These are phyloP conservation scores for Drosophila recens DNA, from an alignment of 2,888 invertebrate genomes.

Conservation along the genomic window DNA sequence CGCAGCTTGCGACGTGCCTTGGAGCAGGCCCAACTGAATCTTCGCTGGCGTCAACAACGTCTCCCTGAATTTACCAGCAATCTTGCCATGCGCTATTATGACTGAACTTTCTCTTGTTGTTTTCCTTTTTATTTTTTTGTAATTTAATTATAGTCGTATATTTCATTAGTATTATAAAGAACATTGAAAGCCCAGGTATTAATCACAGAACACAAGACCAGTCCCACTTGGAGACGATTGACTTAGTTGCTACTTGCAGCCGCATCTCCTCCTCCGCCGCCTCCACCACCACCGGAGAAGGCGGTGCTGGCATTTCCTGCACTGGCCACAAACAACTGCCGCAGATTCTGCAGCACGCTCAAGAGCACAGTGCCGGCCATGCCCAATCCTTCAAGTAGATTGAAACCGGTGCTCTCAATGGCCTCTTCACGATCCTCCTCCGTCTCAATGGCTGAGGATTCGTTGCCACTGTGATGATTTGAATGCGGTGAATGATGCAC, in stretches of 20 bases:
- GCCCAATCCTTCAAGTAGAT: slow-evolving; percentile 81
- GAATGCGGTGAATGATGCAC: slow-evolving; percentile 55
- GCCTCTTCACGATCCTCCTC: slow-evolving; percentile 83
- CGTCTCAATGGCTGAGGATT: slow-evolving; percentile 81
- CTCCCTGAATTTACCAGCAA: slow-evolving; percentile 62
- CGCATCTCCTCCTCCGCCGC: slow-evolving; percentile 14
- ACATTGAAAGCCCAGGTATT: slow-evolving; percentile 45
- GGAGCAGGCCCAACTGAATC: slow-evolving; percentile 90
- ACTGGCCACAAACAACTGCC: slow-evolving; percentile 82
- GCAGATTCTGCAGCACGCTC: slow-evolving; percentile 80
- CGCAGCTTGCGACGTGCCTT: slow-evolving; percentile 89
- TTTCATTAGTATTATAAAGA: slow-evolving; percentile 19
- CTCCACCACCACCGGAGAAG: slow-evolving; percentile 66
- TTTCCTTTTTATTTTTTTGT: neutral
- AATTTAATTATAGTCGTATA: slow-evolving; percentile 22
- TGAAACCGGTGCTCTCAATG: slow-evolving; percentile 79
- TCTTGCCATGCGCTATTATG: slow-evolving; percentile 10
- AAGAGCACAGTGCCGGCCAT: slow-evolving; percentile 75
- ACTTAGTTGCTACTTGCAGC: slow-evolving; percentile 21
- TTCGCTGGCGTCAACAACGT: slow-evolving; percentile 89
- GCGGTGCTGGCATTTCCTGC: slow-evolving; percentile 77
- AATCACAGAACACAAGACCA: slow-evolving; percentile 66
- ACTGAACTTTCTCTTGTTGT: slow-evolving; percentile 17
- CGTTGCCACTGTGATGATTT: slow-evolving; percentile 45
- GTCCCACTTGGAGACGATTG: slow-evolving; percentile 2